phyloP scores from a whole-genome alignment of 1,140 invertebrate genomes.

The Xylocopa sonorina region DNA sequence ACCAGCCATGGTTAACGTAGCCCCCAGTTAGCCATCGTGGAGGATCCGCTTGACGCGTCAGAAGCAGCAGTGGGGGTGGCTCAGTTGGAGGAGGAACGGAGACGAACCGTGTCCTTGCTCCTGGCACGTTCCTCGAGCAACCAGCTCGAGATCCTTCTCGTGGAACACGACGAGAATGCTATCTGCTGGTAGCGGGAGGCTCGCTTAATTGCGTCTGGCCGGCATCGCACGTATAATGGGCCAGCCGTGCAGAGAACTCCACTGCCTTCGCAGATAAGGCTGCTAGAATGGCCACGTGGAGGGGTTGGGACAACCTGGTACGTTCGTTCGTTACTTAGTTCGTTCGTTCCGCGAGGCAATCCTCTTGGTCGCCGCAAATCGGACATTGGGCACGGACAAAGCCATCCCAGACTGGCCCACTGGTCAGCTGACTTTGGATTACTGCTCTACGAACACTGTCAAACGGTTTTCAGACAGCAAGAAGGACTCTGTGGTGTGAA shows the following conservation, averaged over 20 bases:
- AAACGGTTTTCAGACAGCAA: conserved; percentile 18
- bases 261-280: conserved; percentile 56
- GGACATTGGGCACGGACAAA: neutral
- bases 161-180: conserved; percentile 32
- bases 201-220: conserved; percentile 64
- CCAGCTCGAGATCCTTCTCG: conserved; percentile 16
- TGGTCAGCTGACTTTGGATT: too few relatives aligned
- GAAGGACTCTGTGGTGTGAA: too few relatives aligned
- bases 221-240: conserved; percentile 59
- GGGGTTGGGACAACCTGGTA: conserved; percentile 9
- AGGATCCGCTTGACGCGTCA: conserved; percentile 40
- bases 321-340: conserved; percentile 37
- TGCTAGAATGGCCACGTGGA: conserved; percentile 37
- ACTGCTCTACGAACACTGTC: neutral
- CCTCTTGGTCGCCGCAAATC: neutral
- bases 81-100: conserved; percentile 34
- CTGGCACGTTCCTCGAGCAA: conserved; percentile 52
- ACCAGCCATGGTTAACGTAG: conserved; percentile 7
- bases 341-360: neutral
- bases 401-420: too few relatives aligned
- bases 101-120: conserved; percentile 50
- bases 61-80: conserved; percentile 10
- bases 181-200: conserved; percentile 41
- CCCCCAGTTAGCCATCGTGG: conserved; percentile 10
- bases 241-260: conserved; percentile 20